Conservation (phyloP, 30 jellyfish, hydroid and myxozoan genomes). For the Aurelia coerulea region DNA sequence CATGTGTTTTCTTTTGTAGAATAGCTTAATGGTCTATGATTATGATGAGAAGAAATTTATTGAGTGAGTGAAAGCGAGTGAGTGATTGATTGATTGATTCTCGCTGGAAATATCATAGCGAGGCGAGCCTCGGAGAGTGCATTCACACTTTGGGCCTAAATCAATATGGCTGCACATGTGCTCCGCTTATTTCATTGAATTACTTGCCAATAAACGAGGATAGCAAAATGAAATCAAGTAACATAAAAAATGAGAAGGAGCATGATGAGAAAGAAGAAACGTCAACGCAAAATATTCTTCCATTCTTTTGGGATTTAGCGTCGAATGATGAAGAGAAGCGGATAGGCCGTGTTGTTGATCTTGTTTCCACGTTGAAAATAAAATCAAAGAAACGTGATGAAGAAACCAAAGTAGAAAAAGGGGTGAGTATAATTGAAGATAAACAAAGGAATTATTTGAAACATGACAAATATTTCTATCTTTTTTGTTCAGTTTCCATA, state of each 20-base stretch:
- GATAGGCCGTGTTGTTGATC: slow-evolving; percentile 59
- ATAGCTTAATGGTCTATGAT: too few species aligned
- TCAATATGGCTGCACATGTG: background rate
- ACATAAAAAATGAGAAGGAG: background rate
- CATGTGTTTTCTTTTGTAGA: too few species aligned
- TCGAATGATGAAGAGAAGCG: slow-evolving; percentile 81
- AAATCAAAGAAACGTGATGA: background rate
- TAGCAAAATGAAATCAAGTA: slow-evolving; percentile 8
- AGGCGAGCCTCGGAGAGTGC: slow-evolving; percentile 1
- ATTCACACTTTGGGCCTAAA: background rate
- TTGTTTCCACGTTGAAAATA: slow-evolving; percentile 40
- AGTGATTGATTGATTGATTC: too few species aligned
- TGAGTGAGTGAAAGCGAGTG: too few species aligned
- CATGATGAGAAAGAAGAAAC: background rate
- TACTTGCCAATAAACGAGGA: too few species aligned
- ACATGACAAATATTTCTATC: too few species aligned
- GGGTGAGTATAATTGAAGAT: background rate
- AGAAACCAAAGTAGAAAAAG: background rate
- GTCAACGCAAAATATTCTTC: slow-evolving; percentile 50
- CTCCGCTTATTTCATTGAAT: too few species aligned
- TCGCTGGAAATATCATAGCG: background rate
- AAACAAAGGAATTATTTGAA: too few species aligned
- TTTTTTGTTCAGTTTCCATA: too few species aligned
- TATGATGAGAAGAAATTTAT: too few species aligned
- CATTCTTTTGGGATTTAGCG: slow-evolving; percentile 87